Percentiles rank a stretch among this genome's conserved stretches.
Conservation (phyloP, 2,113 vertebrate species). For the Azemiops feae region DNA sequence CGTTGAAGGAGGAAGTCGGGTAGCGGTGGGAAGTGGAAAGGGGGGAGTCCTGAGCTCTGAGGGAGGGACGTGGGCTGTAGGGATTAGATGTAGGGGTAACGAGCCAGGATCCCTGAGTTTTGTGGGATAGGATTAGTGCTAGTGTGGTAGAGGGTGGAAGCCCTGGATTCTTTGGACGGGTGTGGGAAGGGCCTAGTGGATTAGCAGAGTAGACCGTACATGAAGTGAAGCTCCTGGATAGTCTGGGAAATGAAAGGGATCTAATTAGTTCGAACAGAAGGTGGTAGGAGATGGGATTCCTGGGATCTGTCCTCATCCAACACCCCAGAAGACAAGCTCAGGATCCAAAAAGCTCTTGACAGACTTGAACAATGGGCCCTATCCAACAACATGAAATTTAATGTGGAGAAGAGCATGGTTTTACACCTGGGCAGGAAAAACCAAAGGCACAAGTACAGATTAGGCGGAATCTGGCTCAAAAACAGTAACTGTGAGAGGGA, state of each 20-base stretch:
- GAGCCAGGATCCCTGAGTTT: neutral
- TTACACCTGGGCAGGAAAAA: neutral
- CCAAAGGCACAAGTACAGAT: neutral
- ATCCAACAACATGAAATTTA: neutral
- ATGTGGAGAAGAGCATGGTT: neutral
- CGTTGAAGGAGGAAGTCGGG: constrained; percentile 34
- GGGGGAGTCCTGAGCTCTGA: constrained; percentile 2
- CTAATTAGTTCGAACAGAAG: neutral
- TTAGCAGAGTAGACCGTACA: neutral
- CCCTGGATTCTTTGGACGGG: constrained; percentile 13
- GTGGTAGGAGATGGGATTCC: neutral
- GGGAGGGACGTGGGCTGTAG: neutral
- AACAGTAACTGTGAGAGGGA: neutral
- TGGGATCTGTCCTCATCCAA: neutral
- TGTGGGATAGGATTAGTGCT: constrained; percentile 23
- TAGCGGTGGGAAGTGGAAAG: neutral
- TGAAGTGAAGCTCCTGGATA: neutral
- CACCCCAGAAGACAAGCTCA: neutral
- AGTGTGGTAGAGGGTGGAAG: constrained; percentile 20
- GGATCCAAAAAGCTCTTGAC: neutral
- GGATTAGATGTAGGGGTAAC: neutral
- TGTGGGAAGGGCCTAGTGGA: neutral
- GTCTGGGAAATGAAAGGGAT: neutral
- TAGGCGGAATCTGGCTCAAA: neutral
- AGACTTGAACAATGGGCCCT: neutral